phyloP scores from a whole-genome alignment of 2,888 invertebrate genomes.

The Phyllotreta cruciferae region DNA sequence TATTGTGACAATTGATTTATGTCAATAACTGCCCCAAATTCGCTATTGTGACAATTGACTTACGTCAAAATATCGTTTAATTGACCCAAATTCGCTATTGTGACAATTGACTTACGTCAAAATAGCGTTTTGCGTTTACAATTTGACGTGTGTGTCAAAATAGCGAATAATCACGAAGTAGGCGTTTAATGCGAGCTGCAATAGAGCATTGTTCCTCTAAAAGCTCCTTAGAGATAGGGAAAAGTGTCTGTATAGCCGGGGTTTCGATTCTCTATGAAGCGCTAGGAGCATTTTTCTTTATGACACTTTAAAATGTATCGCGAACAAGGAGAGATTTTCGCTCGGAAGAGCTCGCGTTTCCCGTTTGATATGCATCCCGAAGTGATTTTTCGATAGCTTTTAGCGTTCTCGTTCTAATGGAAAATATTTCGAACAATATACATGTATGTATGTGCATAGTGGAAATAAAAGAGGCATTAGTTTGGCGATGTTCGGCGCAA shows the following conservation, averaged over 20 bases:
- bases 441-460: no score
- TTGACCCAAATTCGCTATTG: no score
- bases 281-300: slow-evolving; percentile 22
- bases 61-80: no score
- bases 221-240: slow-evolving; percentile 9
- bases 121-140: no score
- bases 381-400: slow-evolving; percentile 28
- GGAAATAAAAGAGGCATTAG: slow-evolving; percentile 21
- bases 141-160: no score
- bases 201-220: slow-evolving; percentile 7
- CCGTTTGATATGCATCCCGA: slow-evolving; percentile 24
- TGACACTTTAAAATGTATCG: slow-evolving; percentile 18
- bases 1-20: no score
- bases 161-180: no score
- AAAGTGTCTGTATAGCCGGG: neutral
- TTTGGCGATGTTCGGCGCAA: slow-evolving; percentile 12
- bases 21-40: no score
- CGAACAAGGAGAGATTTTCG: slow-evolving; percentile 11
- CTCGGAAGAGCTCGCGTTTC: neutral
- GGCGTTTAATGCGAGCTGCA: no score
- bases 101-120: no score
- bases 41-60: no score
- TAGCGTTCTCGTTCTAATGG: slow-evolving; percentile 24
- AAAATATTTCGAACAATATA: slow-evolving; percentile 23
- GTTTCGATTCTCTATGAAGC: slow-evolving; percentile 5